Percentiles rank a stretch among this genome's conserved stretches.
Evolutionary conservation across 2,888 invertebrate genomes (phyloP).

Genomic region (Leucania comma): DNA sequence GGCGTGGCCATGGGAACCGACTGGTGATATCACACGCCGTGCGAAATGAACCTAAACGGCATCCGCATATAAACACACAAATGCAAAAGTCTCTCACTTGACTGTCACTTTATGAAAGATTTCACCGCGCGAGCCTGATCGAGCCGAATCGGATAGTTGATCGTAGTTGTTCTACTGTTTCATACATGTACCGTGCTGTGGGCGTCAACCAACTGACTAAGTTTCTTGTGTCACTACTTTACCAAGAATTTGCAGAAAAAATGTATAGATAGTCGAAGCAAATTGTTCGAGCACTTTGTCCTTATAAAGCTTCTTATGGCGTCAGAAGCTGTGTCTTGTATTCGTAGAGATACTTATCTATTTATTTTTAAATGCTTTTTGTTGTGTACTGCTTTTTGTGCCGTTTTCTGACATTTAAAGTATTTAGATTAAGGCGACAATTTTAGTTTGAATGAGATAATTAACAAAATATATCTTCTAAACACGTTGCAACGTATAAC

Average conservation of each 20-base stretch:
- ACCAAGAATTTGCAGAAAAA: conserved; percentile 56
- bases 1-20: not conserved
- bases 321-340: conserved; percentile 11
- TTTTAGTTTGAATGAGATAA: no score
- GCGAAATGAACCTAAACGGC: no score
- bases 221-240: conserved; percentile 55
- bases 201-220: conserved; percentile 38
- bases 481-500: no score
- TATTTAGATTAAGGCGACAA: not conserved
- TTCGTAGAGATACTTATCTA: not conserved
- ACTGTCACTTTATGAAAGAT: no score
- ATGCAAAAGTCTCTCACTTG: no score
- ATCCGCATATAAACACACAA: no score
- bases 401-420: no score
- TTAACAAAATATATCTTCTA: not conserved
- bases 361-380: not conserved
- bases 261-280: conserved; percentile 12
- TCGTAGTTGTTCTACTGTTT: conserved; percentile 22
- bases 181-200: not conserved
- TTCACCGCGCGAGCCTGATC: not conserved
- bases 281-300: conserved; percentile 23
- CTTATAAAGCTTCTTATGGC: conserved; percentile 18
- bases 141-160: no score
- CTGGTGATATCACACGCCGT: not conserved
- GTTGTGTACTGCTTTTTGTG: not conserved